Evolutionary conservation across 92 coral and sea anemone genomes (phyloP).

Genomic region (Umimayanthus chanpuru): DNA sequence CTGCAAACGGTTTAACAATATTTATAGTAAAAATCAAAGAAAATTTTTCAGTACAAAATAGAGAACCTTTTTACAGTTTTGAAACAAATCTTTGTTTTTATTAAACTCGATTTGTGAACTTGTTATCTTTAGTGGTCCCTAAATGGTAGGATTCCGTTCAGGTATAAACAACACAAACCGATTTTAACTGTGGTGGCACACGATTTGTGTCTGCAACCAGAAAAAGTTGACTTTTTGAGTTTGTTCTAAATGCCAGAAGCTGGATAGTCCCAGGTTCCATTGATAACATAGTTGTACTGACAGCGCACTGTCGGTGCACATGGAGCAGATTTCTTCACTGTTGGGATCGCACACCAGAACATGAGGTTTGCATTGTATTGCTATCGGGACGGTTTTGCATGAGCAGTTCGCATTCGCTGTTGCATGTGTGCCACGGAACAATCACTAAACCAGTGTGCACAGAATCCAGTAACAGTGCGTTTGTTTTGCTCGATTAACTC

Average conservation of each 20-base stretch:
- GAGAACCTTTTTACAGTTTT: not conserved
- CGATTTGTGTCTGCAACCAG: not conserved
- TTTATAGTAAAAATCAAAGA: not conserved
- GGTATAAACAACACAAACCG: not conserved
- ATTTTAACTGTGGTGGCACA: not conserved
- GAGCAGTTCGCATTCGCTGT: not conserved
- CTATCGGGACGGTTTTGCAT: not conserved
- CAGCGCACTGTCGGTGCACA: not conserved
- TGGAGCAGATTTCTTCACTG: not conserved
- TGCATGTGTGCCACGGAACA: no score
- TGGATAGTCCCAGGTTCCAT: not conserved
- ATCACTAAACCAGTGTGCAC: not conserved
- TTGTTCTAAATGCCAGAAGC: slow-evolving; percentile 16
- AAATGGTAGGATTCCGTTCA: no score
- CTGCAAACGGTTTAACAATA: not conserved
- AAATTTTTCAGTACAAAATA: no score
- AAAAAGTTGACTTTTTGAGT: not conserved
- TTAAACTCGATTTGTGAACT: not conserved
- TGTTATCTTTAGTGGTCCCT: no score
- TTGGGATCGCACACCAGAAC: not conserved
- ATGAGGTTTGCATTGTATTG: not conserved
- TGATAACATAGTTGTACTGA: not conserved
- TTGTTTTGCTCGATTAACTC: no score
- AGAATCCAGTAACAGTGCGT: not conserved
- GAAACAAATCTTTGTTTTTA: not conserved